phyloP scores from a whole-genome alignment of 2,888 invertebrate genomes.

The Noctua janthina region DNA sequence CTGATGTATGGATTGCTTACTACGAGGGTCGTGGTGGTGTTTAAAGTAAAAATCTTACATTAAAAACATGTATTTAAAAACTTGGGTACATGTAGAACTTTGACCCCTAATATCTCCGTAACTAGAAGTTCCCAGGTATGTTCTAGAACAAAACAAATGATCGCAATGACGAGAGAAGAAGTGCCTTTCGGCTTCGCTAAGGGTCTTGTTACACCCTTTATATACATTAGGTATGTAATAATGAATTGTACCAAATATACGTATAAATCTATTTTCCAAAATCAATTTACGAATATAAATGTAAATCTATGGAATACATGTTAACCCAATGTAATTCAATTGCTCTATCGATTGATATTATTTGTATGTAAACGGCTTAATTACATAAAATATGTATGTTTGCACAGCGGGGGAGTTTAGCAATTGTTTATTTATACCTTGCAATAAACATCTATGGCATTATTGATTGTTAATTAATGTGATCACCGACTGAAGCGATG shows the following conservation, averaged over 20 bases:
- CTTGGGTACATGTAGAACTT: no score
- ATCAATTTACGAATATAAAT: not conserved
- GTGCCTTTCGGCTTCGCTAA: no score
- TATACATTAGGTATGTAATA: no score
- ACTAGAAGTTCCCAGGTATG: no score
- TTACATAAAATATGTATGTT: constrained; percentile 43
- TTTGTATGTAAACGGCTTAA: constrained; percentile 34
- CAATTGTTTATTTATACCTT: constrained; percentile 21
- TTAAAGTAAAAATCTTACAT: no score
- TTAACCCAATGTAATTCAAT: constrained; percentile 20
- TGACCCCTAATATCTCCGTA: no score
- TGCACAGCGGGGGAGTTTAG: constrained; percentile 23
- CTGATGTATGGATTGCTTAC: no score
- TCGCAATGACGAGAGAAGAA: no score
- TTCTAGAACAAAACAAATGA: no score
- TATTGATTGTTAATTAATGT: constrained; percentile 7
- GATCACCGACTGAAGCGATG: not conserved
- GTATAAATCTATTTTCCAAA: not conserved
- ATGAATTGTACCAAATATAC: not conserved
- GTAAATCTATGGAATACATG: not conserved
- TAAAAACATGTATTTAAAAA: no score
- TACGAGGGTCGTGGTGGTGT: no score
- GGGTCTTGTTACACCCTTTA: no score
- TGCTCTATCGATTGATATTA: constrained; percentile 23
- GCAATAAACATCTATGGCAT: not conserved